These are phyloP conservation scores for Lydus trimaculatus DNA, from an alignment of 2,888 invertebrate species.

Conservation along the genomic window DNA sequence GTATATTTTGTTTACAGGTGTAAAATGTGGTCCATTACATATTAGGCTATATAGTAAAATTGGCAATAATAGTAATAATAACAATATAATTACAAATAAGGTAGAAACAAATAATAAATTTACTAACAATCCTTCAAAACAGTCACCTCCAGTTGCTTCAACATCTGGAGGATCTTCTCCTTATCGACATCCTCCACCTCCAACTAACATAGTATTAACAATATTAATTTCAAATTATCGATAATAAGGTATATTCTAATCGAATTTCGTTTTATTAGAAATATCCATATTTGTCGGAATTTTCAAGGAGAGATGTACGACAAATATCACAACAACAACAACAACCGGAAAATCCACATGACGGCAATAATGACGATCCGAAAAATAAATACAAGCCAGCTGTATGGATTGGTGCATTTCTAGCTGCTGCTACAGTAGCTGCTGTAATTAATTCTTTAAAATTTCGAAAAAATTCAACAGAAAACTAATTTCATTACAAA, in stretches of 20 bases:
- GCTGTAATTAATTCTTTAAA: conserved; percentile 38
- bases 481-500: background rate
- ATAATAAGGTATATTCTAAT: background rate
- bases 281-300: conserved; percentile 21
- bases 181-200: conserved; percentile 20
- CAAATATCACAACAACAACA: conserved; percentile 30
- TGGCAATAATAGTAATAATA: conserved; percentile 19
- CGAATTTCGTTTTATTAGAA: conserved; percentile 17
- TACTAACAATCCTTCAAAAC: conserved; percentile 19
- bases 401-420: conserved; percentile 42
- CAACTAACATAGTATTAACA: conserved; percentile 17
- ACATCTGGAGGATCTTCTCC: background rate
- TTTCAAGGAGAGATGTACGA: conserved; percentile 12
- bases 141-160: conserved; percentile 9
- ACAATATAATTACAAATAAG: conserved; percentile 39
- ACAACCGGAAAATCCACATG: conserved; percentile 40
- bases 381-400: conserved; percentile 20
- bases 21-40: background rate
- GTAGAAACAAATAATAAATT: conserved; percentile 38
- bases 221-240: background rate
- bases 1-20: background rate
- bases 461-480: background rate
- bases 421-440: conserved; percentile 48
- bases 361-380: conserved; percentile 33
- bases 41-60: conserved; percentile 9